phyloP scores from a whole-genome alignment of 2,113 vertebrate species.

The Micronycteris hirsuta region DNA sequence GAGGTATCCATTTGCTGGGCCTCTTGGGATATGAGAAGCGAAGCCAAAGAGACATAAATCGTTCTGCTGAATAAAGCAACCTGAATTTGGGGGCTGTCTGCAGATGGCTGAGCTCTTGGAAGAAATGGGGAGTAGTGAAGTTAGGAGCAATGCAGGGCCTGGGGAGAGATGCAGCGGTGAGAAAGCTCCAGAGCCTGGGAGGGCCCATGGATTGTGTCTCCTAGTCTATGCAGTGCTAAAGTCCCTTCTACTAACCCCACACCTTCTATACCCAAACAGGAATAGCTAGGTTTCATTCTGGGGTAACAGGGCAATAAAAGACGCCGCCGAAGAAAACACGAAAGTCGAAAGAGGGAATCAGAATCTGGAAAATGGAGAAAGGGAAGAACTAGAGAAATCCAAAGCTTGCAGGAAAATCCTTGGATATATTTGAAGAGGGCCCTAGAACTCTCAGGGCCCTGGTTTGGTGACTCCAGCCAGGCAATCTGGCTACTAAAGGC shows the following conservation, averaged over 20 bases:
- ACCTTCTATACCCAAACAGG: not conserved
- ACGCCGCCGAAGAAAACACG: not conserved
- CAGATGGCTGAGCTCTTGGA: not conserved
- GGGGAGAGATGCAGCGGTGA: not conserved
- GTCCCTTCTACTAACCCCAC: not conserved
- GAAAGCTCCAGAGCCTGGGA: not conserved
- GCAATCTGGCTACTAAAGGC: accelerated
- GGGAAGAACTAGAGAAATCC: not conserved
- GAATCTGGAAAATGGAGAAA: not conserved
- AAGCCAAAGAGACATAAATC: not conserved
- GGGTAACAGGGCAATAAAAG: not conserved
- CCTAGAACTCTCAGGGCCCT: not conserved
- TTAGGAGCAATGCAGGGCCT: accelerated
- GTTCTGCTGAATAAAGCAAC: not conserved
- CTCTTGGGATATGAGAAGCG: not conserved
- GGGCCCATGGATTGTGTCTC: not conserved
- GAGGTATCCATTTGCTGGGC: not conserved
- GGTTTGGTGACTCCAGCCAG: not conserved
- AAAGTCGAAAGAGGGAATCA: not conserved
- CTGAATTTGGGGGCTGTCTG: not conserved
- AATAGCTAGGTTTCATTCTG: not conserved
- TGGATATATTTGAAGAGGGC: not conserved
- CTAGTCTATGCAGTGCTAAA: not conserved
- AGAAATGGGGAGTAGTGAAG: not conserved
- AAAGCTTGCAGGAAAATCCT: not conserved